Conservation (phyloP, 2,888 invertebrate species). For the Tanytarsus gracilentus region DNA sequence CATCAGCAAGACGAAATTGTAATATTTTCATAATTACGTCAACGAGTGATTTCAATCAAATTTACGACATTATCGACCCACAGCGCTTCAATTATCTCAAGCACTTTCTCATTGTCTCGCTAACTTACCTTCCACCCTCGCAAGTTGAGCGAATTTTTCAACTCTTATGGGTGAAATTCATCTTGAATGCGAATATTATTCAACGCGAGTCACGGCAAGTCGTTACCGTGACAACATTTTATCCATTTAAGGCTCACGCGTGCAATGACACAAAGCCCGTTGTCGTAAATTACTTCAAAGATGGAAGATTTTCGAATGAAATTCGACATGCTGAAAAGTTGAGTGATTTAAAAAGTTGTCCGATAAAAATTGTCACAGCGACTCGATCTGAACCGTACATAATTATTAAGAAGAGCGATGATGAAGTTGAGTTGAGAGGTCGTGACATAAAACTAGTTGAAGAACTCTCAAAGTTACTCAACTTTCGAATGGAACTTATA, state of each 20-base stretch:
- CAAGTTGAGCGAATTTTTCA: background rate
- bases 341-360: background rate
- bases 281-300: background rate
- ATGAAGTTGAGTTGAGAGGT: background rate
- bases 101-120: background rate
- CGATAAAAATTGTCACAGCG: too few species aligned
- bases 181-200: background rate
- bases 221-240: slow-evolving; percentile 3
- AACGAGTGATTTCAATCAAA: background rate
- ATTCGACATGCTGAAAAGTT: background rate
- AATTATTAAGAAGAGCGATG: background rate
- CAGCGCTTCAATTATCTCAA: background rate
- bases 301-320: background rate
- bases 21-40: background rate
- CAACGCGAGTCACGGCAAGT: background rate
- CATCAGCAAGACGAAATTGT: too few species aligned
- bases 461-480: background rate
- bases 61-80: background rate
- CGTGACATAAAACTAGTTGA: background rate
- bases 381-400: slow-evolving; percentile 11
- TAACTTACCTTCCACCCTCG: too few species aligned
- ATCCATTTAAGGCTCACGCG: background rate
- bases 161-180: background rate
- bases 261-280: background rate
- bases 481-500: slow-evolving; percentile 1